Evolutionary conservation across 2,888 invertebrate species (phyloP).

Genomic region (Erebia epiphron): DNA sequence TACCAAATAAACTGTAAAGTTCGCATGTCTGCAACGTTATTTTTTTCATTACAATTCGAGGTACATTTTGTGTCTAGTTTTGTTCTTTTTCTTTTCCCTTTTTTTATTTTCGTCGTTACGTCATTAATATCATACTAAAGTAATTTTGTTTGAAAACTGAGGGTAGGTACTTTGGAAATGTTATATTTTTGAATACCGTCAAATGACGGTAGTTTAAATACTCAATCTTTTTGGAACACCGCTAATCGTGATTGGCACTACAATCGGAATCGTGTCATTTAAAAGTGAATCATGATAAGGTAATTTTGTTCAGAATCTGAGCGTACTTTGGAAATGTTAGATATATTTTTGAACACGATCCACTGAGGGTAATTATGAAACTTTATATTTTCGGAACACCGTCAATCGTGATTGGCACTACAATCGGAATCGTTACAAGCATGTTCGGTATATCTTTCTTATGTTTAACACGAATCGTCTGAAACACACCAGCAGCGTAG

Average conservation of each 20-base stretch:
- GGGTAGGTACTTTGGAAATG: neutral
- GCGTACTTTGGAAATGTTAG: neutral
- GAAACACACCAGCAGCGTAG: neutral
- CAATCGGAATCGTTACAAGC: neutral
- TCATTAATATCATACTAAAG: neutral
- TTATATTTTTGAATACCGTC: neutral
- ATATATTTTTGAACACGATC: too few species aligned
- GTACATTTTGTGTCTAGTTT: too few species aligned
- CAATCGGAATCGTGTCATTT: slow-evolving; percentile 61
- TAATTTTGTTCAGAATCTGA: neutral
- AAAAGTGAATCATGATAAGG: neutral
- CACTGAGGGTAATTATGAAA: neutral
- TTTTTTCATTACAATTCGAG: too few species aligned
- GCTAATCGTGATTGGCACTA: slow-evolving; percentile 1
- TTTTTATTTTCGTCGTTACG: too few species aligned
- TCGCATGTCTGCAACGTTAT: too few species aligned
- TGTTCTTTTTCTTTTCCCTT: too few species aligned
- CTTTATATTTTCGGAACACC: too few species aligned
- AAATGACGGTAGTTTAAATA: neutral
- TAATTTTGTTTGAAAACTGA: neutral
- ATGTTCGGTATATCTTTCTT: neutral
- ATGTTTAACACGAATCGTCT: neutral
- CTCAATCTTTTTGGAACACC: too few species aligned
- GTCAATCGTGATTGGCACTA: slow-evolving; percentile 6
- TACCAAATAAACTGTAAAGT: too few species aligned